phyloP scores from a whole-genome alignment of 2,797 vertebrate genomes.

The Labeo calbasu region DNA sequence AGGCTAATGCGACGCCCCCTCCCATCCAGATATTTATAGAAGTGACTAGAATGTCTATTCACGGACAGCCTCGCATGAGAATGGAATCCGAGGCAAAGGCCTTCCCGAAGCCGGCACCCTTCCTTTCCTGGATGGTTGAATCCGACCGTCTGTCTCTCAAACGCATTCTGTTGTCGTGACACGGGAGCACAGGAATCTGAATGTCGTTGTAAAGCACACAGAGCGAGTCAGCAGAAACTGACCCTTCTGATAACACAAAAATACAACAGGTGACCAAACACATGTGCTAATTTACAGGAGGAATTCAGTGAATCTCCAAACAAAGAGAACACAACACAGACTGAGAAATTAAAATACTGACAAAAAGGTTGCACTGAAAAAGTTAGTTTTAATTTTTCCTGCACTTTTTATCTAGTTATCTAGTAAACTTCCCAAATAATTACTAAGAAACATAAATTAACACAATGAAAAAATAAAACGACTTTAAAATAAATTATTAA shows the following conservation, averaged over 20 bases:
- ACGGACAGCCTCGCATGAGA: conserved; percentile 66
- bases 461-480: not conserved
- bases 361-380: not conserved
- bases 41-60: conserved; percentile 80
- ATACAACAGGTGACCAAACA: not conserved
- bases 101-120: conserved; percentile 62
- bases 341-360: not conserved
- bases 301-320: not conserved
- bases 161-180: not conserved
- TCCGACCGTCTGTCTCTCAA: not conserved
- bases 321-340: conserved; percentile 8
- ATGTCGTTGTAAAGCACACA: not conserved
- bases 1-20: conserved; percentile 47
- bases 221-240: not conserved
- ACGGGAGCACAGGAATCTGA: not conserved
- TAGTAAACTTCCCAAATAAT: not conserved
- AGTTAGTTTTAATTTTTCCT: too few species aligned
- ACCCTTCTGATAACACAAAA: conserved; percentile 49
- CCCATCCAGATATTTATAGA: conserved; percentile 68
- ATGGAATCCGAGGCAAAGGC: conserved; percentile 75
- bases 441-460: not conserved
- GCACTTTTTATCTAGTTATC: too few species aligned
- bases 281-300: not conserved
- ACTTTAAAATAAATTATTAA: too few species aligned
- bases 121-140: conserved; percentile 22